Evolutionary conservation across 2,888 invertebrate genomes (phyloP).

Genomic region (Lycocerus yunnanus): DNA sequence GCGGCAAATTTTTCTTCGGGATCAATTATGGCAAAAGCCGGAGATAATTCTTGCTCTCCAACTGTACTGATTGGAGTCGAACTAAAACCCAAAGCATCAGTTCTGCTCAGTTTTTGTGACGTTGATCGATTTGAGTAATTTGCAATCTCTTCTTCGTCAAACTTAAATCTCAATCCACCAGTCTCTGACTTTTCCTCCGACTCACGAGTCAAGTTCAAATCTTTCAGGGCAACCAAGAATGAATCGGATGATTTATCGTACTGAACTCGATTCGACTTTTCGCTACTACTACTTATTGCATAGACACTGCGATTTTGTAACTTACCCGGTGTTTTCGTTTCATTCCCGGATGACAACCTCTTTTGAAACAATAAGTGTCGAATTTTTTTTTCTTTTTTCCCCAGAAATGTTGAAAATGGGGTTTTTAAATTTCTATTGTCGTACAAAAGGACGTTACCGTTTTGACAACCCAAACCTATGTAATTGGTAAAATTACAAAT

Average conservation of each 20-base stretch:
- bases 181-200: conserved; percentile 5
- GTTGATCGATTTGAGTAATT: background rate
- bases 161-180: no score
- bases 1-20: background rate
- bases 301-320: background rate
- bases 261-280: background rate
- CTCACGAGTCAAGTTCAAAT: background rate
- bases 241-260: background rate
- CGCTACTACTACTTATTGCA: background rate
- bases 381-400: conserved; percentile 58
- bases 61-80: conserved; percentile 19
- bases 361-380: conserved; percentile 58
- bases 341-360: background rate
- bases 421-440: conserved; percentile 61
- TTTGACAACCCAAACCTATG: conserved; percentile 62
- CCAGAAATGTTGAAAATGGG: conserved; percentile 57
- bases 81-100: background rate
- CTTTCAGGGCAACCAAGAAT: background rate
- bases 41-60: background rate
- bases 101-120: background rate
- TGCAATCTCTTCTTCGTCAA: conserved; percentile 34
- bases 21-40: background rate
- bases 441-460: conserved; percentile 60
- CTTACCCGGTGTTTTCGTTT: background rate
- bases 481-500: conserved; percentile 54